These are phyloP conservation scores for Parnassius smintheus DNA, from an alignment of 2,888 invertebrate species.

Conservation along the genomic window DNA sequence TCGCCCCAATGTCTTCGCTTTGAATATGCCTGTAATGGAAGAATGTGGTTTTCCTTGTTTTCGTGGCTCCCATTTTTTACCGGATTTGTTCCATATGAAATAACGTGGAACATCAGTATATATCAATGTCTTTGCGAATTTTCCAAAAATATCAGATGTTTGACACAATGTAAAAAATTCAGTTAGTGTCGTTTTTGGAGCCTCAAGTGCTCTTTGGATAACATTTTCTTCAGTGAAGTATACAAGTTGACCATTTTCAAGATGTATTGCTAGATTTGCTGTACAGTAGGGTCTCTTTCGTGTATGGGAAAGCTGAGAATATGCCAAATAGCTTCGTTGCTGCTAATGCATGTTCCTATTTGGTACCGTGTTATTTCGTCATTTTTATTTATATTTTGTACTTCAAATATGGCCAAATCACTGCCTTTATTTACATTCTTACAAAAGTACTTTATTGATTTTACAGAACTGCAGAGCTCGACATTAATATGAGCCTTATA, in stretches of 20 bases:
- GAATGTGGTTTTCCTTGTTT: too few species aligned
- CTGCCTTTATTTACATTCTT: too few species aligned
- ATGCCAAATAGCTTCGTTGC: slow-evolving; percentile 15
- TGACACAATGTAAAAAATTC: slow-evolving; percentile 16
- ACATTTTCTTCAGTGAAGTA: slow-evolving; percentile 13
- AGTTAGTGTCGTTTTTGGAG: slow-evolving; percentile 30
- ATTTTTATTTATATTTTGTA: slow-evolving; percentile 16
- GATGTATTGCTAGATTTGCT: slow-evolving; percentile 10
- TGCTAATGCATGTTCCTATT: slow-evolving; percentile 28
- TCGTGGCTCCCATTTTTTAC: too few species aligned
- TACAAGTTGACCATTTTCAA: too few species aligned
- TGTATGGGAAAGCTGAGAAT: too few species aligned
- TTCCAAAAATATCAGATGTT: slow-evolving; percentile 12
- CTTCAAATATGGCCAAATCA: slow-evolving; percentile 26
- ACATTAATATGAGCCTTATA: too few species aligned
- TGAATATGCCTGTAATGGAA: too few species aligned
- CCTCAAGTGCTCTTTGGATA: background rate
- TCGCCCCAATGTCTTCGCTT: too few species aligned
- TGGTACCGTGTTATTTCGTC: slow-evolving; percentile 22
- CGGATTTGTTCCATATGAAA: too few species aligned
- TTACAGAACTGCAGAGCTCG: too few species aligned
- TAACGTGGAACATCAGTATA: slow-evolving; percentile 22
- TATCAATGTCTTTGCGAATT: slow-evolving; percentile 30
- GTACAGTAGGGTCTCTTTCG: slow-evolving; percentile 11
- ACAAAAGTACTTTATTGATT: too few species aligned